Conservation (phyloP, 2,797 vertebrate genomes). For the Eospalax fontanierii region DNA sequence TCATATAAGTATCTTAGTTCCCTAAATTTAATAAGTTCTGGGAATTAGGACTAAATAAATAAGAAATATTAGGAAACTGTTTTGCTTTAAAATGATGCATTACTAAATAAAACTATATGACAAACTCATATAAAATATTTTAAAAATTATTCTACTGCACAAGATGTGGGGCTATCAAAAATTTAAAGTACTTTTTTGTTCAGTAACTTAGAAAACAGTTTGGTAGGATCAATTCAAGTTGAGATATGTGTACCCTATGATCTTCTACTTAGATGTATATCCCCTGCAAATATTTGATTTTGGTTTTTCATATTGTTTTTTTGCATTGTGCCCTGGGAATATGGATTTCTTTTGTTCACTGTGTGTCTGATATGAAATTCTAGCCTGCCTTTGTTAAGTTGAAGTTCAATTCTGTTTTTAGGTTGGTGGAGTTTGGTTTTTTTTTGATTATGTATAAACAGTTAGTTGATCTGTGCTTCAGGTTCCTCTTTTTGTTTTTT, state of each 20-base stretch:
- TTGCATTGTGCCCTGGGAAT: too few relatives aligned
- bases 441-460: too few relatives aligned
- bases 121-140: conserved; percentile 44
- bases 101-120: conserved; percentile 40
- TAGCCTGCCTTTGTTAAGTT: too few relatives aligned
- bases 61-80: conserved; percentile 42
- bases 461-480: too few relatives aligned
- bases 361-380: too few relatives aligned
- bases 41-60: conserved; percentile 7
- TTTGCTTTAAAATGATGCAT: conserved; percentile 26
- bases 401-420: too few relatives aligned
- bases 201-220: neutral
- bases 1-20: neutral
- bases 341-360: too few relatives aligned
- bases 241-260: neutral
- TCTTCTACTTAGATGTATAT: neutral
- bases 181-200: neutral
- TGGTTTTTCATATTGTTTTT: too few relatives aligned
- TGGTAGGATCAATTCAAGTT: conserved; percentile 38
- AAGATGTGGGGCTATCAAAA: neutral
- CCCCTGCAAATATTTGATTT: too few relatives aligned
- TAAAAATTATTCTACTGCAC: neutral
- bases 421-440: too few relatives aligned
- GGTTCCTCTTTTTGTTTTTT: too few relatives aligned
- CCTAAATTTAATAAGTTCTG: conserved; percentile 41